Evolutionary conservation across 2,888 invertebrate species (phyloP).

Genomic region (Lepidochrysops patricia): DNA sequence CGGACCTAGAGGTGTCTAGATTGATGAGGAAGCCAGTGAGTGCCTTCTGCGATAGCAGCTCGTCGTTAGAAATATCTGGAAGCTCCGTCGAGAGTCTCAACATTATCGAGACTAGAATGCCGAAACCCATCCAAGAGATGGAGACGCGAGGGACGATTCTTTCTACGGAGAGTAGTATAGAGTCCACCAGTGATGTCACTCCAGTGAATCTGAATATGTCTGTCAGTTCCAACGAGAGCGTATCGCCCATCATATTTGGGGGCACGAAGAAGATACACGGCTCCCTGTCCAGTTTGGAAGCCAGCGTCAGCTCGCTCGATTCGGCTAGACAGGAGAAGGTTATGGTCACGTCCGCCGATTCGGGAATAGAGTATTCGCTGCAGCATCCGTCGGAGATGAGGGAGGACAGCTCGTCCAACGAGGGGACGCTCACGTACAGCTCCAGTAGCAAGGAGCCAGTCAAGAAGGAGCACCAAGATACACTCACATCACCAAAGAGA

Average conservation of each 20-base stretch:
- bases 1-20: slow-evolving; percentile 67
- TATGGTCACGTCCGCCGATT: slow-evolving; percentile 66
- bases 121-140: slow-evolving; percentile 38
- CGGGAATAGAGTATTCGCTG: slow-evolving; percentile 63
- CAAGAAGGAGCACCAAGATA: slow-evolving; percentile 45
- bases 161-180: slow-evolving; percentile 58
- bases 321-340: slow-evolving; percentile 54
- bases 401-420: slow-evolving; percentile 63
- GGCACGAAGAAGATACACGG: slow-evolving; percentile 59
- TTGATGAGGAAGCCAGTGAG: slow-evolving; percentile 59
- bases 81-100: slow-evolving; percentile 68
- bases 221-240: slow-evolving; percentile 65
- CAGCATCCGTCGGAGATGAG: slow-evolving; percentile 53
- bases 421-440: slow-evolving; percentile 65
- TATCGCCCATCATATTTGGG: slow-evolving; percentile 62
- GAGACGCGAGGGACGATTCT: slow-evolving; percentile 51
- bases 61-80: slow-evolving; percentile 64
- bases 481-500: slow-evolving; percentile 52
- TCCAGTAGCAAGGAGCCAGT: slow-evolving; percentile 55
- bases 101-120: slow-evolving; percentile 27
- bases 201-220: slow-evolving; percentile 62
- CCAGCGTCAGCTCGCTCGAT: slow-evolving; percentile 66
- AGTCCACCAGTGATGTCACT: slow-evolving; percentile 57
- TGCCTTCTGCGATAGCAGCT: slow-evolving; percentile 62
- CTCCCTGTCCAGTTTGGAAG: slow-evolving; percentile 64